phyloP scores from a whole-genome alignment of 1,140 invertebrate species.

The Neoseiulus cucumeris region DNA sequence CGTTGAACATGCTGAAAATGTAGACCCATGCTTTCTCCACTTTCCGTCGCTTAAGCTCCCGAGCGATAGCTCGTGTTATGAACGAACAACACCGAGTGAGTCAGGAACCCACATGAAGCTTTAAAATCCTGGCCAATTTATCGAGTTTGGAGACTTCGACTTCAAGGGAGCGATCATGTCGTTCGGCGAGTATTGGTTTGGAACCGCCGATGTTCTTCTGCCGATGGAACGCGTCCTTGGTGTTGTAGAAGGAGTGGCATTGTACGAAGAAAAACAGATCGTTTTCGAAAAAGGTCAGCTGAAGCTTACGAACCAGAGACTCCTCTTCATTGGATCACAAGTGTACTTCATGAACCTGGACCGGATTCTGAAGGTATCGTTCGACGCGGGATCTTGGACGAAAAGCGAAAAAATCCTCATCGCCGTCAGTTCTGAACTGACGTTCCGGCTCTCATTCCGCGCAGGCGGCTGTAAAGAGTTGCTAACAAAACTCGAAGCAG shows the following conservation, averaged over 20 bases:
- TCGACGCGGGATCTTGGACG: slow-evolving; percentile 21
- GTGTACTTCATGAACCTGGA: not conserved
- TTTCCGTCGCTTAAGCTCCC: no score
- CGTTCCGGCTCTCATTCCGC: slow-evolving; percentile 68
- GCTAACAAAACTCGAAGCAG: slow-evolving; percentile 27
- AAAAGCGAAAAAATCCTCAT: slow-evolving; percentile 24
- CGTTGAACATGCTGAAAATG: no score
- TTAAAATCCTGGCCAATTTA: no score
- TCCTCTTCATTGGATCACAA: not conserved
- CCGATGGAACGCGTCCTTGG: not conserved
- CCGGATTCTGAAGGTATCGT: not conserved
- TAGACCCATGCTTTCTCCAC: no score
- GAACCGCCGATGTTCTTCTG: not conserved
- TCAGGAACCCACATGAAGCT: no score
- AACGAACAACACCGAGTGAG: no score
- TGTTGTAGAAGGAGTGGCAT: not conserved
- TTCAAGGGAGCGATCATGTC: not conserved
- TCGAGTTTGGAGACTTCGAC: no score
- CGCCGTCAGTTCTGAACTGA: slow-evolving; percentile 40
- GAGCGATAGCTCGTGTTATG: no score
- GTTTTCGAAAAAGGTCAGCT: not conserved
- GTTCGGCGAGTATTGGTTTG: not conserved
- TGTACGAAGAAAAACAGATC: not conserved
- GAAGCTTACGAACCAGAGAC: not conserved
- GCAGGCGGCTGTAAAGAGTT: slow-evolving; percentile 55